phyloP scores from a whole-genome alignment of 2,113 vertebrate species.

The Leucosticte australis region DNA sequence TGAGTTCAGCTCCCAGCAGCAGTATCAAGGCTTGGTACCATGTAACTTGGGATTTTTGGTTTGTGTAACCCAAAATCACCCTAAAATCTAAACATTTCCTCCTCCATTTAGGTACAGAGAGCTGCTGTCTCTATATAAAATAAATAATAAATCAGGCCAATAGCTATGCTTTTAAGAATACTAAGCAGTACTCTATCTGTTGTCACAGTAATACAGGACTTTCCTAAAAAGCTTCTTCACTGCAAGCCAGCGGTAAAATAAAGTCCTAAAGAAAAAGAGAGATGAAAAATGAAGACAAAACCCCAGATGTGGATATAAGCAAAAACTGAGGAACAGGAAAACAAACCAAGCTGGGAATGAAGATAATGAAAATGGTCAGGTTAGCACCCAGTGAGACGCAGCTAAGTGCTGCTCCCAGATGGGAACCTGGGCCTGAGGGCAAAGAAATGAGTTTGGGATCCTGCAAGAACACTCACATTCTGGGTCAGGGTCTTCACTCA shows the following conservation, averaged over 20 bases:
- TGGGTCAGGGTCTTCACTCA: background rate
- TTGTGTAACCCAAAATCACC: background rate
- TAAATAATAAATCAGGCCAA: background rate
- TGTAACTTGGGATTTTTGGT: background rate
- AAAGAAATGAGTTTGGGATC: slow-evolving; percentile 26
- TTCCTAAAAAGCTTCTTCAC: background rate
- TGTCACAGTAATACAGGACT: background rate
- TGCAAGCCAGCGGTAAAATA: background rate
- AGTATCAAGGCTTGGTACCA: background rate
- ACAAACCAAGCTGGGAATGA: slow-evolving; percentile 10
- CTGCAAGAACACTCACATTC: background rate
- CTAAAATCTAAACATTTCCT: background rate
- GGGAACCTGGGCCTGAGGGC: slow-evolving; percentile 35
- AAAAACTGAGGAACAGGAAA: background rate
- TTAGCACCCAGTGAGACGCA: background rate
- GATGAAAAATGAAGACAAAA: background rate
- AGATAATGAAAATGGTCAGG: background rate
- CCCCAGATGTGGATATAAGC: background rate
- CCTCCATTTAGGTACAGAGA: background rate
- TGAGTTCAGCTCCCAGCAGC: background rate
- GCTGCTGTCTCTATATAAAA: background rate
- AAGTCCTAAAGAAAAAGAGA: background rate
- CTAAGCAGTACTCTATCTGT: background rate
- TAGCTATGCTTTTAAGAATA: background rate
- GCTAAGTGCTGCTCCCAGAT: background rate